These are phyloP conservation scores for Aculops lycopersici DNA, from an alignment of 1,140 invertebrate species.

Conservation along the genomic window DNA sequence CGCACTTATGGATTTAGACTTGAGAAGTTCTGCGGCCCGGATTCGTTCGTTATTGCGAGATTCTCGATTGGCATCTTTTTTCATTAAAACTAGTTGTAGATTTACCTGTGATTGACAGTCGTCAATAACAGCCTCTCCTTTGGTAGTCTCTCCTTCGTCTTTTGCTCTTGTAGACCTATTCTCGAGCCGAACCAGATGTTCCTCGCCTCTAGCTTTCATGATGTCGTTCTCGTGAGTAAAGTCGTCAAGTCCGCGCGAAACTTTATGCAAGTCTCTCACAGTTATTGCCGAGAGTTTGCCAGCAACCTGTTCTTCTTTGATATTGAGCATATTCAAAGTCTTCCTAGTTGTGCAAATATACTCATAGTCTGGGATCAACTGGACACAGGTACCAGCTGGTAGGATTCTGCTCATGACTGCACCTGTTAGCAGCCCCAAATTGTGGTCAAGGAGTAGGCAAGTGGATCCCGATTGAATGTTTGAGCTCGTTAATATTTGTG, in stretches of 20 bases:
- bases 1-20: constrained; percentile 27
- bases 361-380: constrained; percentile 29
- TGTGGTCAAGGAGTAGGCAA: constrained; percentile 55
- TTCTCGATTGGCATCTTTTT: constrained; percentile 1
- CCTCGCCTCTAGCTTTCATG: not conserved
- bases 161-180: not conserved
- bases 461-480: constrained; percentile 41
- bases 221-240: not conserved
- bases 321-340: constrained; percentile 32
- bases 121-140: not conserved
- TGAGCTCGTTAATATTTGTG: constrained; percentile 43
- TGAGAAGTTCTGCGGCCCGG: constrained; percentile 8
- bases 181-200: not conserved
- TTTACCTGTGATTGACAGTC: not conserved
- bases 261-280: constrained; percentile 1
- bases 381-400: constrained; percentile 29
- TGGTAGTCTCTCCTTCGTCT: not conserved
- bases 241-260: not conserved
- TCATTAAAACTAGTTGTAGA: not conserved
- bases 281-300: constrained; percentile 7
- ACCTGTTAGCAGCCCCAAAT: constrained; percentile 43
- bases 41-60: constrained; percentile 4
- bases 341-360: constrained; percentile 11
- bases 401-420: constrained; percentile 31
- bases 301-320: constrained; percentile 12